These are phyloP conservation scores for Apodemus speciosus DNA, from an alignment of 2,113 vertebrate species.

Conservation along the genomic window DNA sequence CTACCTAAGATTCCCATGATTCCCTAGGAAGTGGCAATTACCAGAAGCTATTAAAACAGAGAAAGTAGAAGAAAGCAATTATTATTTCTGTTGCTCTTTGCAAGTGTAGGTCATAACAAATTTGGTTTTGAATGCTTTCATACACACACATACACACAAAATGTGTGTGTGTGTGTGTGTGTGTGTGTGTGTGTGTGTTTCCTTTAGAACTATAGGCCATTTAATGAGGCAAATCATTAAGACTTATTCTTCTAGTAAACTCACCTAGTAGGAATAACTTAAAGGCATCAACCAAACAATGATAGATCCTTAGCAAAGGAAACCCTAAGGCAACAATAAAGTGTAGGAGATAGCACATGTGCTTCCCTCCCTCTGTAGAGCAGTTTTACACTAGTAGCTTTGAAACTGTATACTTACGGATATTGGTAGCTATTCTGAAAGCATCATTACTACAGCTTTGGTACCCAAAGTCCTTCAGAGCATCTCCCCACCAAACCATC, in stretches of 20 bases:
- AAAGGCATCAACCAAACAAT: neutral
- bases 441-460: neutral
- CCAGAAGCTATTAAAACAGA: conserved; percentile 40
- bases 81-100: conserved; percentile 49
- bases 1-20: conserved; percentile 43
- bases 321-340: neutral
- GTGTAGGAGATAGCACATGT: neutral
- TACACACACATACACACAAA: too few species aligned
- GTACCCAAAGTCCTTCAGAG: neutral
- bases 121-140: neutral
- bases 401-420: neutral
- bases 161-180: neutral
- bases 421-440: neutral
- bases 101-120: neutral
- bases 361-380: neutral
- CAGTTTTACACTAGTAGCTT: neutral
- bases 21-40: conserved; percentile 57
- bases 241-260: conserved; percentile 1
- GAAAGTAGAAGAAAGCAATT: conserved; percentile 59
- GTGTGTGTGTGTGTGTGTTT: neutral
- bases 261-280: conserved; percentile 22
- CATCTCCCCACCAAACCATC: neutral
- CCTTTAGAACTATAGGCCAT: neutral
- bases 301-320: neutral
- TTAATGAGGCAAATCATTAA: conserved; percentile 36